phyloP scores from a whole-genome alignment of 2,797 vertebrate genomes.

The Schizothorax lantsangensis region DNA sequence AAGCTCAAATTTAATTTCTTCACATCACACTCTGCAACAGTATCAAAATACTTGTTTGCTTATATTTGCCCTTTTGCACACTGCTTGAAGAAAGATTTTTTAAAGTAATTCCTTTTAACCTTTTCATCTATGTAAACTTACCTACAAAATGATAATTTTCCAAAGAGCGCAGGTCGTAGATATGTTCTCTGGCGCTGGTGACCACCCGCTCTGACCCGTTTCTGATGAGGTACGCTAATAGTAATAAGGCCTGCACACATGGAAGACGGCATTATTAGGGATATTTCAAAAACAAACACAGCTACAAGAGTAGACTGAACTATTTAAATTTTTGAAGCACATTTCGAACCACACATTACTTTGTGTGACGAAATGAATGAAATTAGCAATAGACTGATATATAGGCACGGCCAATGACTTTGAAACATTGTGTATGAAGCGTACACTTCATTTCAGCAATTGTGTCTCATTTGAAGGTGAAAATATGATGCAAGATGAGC shows the following conservation, averaged over 20 bases:
- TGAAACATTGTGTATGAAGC: not conserved
- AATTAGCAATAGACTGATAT: not conserved
- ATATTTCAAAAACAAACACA: not conserved
- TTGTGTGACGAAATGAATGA: not conserved
- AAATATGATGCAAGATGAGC: slow-evolving; percentile 7
- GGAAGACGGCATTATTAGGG: not conserved
- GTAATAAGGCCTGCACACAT: slow-evolving; percentile 89
- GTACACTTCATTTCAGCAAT: not conserved
- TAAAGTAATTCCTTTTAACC: not conserved
- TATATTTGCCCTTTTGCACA: not conserved
- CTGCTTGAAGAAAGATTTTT: not conserved
- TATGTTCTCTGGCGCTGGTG: slow-evolving; percentile 99
- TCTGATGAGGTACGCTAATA: slow-evolving; percentile 98
- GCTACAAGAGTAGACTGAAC: not conserved
- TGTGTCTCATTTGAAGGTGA: not conserved
- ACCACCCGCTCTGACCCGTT: slow-evolving; percentile 99
- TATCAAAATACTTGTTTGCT: not conserved
- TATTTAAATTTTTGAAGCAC: not conserved
- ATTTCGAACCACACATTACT: not conserved
- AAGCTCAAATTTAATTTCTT: not conserved
- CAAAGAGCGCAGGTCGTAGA: slow-evolving; percentile 98
- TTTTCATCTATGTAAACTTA: slow-evolving; percentile 69
- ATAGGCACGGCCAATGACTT: not conserved
- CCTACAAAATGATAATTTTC: slow-evolving; percentile 99
- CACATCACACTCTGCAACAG: not conserved